Conservation (phyloP, 1,140 invertebrate genomes). For the Coboldia fuscipes region DNA sequence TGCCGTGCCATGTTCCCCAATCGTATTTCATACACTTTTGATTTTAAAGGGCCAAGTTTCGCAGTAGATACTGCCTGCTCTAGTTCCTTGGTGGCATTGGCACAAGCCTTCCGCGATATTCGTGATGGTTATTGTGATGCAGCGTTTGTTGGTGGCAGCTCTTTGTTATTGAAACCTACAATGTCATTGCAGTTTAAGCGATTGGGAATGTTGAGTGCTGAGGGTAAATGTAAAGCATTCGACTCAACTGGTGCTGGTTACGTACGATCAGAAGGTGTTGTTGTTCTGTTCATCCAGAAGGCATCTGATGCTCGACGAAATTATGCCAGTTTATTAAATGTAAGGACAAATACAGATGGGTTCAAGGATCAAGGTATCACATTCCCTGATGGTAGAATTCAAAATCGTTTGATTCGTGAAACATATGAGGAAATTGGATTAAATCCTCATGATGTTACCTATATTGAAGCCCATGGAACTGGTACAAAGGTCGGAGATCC, state of each 20-base stretch:
- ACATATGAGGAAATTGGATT: conserved; percentile 63
- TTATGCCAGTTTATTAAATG: conserved; percentile 70
- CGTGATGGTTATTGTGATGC: conserved; percentile 70
- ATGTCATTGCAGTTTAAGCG: conserved; percentile 82
- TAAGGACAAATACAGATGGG: conserved; percentile 77
- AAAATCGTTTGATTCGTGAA: conserved; percentile 66
- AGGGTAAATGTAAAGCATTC: conserved; percentile 84
- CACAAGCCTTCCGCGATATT: conserved; percentile 69
- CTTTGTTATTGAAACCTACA: conserved; percentile 67
- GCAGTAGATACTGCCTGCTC: conserved; percentile 91
- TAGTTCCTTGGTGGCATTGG: conserved; percentile 70
- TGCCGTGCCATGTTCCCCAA: conserved; percentile 91
- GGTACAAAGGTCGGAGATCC: conserved; percentile 90
- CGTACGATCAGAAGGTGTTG: conserved; percentile 73
- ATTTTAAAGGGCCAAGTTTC: conserved; percentile 78
- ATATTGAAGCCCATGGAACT: conserved; percentile 92
- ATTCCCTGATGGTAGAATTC: conserved; percentile 69
- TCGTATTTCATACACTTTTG: conserved; percentile 85
- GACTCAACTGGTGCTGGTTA: conserved; percentile 81
- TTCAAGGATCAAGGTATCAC: conserved; percentile 78
- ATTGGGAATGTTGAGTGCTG: conserved; percentile 70
- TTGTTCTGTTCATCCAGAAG: conserved; percentile 63
- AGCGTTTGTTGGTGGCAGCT: conserved; percentile 74
- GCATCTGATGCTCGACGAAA: conserved; percentile 46
- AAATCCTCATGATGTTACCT: conserved; percentile 59